These are phyloP conservation scores for Thera obeliscata DNA, from an alignment of 2,888 invertebrate genomes.

Conservation along the genomic window DNA sequence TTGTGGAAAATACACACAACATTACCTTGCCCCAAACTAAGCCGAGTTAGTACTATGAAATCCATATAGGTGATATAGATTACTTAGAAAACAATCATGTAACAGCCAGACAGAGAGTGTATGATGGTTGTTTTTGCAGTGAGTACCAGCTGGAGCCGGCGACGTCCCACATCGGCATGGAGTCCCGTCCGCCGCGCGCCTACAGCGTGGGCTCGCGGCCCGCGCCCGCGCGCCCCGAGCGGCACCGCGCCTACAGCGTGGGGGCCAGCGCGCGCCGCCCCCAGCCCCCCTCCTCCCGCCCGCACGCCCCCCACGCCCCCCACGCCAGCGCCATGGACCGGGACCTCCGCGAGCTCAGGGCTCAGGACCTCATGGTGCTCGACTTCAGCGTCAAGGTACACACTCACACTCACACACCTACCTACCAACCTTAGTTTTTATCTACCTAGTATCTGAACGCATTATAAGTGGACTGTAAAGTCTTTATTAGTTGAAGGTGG, in stretches of 20 bases:
- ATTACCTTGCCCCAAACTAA: no score
- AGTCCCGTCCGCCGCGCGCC: conserved; percentile 82
- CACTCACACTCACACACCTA: conserved; percentile 25
- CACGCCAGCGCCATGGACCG: conserved; percentile 51
- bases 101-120: no score
- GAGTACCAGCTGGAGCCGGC: conserved; percentile 94
- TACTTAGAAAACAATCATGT: no score
- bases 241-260: conserved; percentile 91
- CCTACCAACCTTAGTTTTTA: no score
- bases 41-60: no score
- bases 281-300: conserved; percentile 14
- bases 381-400: conserved; percentile 70
- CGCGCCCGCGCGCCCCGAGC: conserved; percentile 61
- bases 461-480: no score
- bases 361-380: conserved; percentile 93
- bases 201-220: conserved; percentile 79
- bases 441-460: no score
- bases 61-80: no score
- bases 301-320: conserved; percentile 37
- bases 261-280: conserved; percentile 72
- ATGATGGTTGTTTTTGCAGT: no score
- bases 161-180: conserved; percentile 87
- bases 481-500: no score
- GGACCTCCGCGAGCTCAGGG: conserved; percentile 66
- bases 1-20: no score